Evolutionary conservation across 1,140 invertebrate genomes (phyloP).

Genomic region (Micrasema minimum): DNA sequence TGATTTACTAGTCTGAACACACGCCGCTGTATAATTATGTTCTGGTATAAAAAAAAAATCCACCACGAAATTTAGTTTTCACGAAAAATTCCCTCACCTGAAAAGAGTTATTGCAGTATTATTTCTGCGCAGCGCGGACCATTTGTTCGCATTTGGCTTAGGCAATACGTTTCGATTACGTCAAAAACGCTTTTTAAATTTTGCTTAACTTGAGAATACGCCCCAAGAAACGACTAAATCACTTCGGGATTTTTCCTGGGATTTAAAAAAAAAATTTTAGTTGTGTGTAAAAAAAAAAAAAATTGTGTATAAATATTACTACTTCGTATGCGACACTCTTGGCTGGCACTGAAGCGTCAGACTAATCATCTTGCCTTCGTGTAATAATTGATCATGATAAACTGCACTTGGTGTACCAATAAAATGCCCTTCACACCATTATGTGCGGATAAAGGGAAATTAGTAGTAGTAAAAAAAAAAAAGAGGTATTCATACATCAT

Average conservation of each 20-base stretch:
- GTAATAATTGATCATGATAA: too few relatives aligned
- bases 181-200: conserved; percentile 23
- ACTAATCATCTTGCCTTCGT: too few relatives aligned
- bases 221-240: background rate
- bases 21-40: conserved; percentile 36
- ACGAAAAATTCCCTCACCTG: conserved; percentile 26
- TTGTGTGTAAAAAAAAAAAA: too few relatives aligned
- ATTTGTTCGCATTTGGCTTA: conserved; percentile 35
- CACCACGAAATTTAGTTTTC: conserved; percentile 33
- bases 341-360: too few relatives aligned
- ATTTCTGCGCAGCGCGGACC: conserved; percentile 18
- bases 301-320: too few relatives aligned
- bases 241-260: background rate
- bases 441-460: too few relatives aligned
- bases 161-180: conserved; percentile 29
- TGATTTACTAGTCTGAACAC: conserved; percentile 36
- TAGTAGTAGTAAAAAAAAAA: too few relatives aligned
- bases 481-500: too few relatives aligned
- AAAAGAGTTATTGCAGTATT: conserved; percentile 35
- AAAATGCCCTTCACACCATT: too few relatives aligned
- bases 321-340: too few relatives aligned
- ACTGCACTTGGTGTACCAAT: too few relatives aligned
- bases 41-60: conserved; percentile 22
- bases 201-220: background rate
- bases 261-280: too few relatives aligned